Conservation (phyloP, 1,140 invertebrate species). For the Leucophenga varia region DNA sequence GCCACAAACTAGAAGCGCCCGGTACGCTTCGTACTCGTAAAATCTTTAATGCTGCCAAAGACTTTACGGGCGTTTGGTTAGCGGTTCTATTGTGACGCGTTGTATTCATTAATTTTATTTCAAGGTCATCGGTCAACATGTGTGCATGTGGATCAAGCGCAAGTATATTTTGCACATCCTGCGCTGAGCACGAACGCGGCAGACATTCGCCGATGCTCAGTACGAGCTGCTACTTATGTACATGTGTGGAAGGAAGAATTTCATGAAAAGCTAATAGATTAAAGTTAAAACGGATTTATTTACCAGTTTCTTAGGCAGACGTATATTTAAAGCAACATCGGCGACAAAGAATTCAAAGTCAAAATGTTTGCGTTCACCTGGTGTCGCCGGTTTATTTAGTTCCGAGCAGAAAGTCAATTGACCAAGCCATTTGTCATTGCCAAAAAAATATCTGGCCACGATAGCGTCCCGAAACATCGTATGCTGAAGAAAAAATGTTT, state of each 20-base stretch:
- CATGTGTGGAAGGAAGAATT: background rate
- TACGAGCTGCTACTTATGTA: constrained; percentile 23
- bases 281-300: no score
- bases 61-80: no score
- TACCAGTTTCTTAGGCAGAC: constrained; percentile 35
- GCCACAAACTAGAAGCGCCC: constrained; percentile 66
- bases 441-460: constrained; percentile 76
- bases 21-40: constrained; percentile 70
- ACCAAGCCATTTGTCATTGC: constrained; percentile 81
- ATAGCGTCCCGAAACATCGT: constrained; percentile 80
- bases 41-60: constrained; percentile 57
- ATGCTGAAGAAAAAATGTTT: constrained; percentile 65
- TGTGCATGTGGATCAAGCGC: constrained; percentile 58
- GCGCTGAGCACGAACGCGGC: constrained; percentile 66
- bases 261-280: no score
- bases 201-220: constrained; percentile 67
- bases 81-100: background rate
- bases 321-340: constrained; percentile 29
- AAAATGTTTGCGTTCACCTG: constrained; percentile 43
- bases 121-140: constrained; percentile 56
- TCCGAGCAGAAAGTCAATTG: constrained; percentile 58
- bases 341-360: constrained; percentile 47
- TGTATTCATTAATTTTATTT: no score
- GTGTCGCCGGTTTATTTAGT: constrained; percentile 32
- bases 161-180: constrained; percentile 65